Evolutionary conservation across 2,888 invertebrate species (phyloP).

Genomic region (Drosophila affinis): DNA sequence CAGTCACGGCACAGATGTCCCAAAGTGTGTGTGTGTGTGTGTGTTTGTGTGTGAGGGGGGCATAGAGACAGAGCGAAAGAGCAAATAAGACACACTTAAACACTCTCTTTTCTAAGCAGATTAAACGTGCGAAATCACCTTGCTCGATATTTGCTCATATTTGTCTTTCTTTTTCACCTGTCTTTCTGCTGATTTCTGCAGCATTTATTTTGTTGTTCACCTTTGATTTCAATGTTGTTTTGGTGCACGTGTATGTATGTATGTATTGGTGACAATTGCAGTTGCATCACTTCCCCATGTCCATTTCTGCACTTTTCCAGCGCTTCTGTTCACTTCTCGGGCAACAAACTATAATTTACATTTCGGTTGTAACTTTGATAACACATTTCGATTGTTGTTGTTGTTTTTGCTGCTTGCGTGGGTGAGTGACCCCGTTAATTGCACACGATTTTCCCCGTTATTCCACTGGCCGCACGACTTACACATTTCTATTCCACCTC

Average conservation of each 20-base stretch:
- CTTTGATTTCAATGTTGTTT: conserved; percentile 30
- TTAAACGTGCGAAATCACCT: conserved; percentile 60
- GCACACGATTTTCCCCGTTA: conserved; percentile 56
- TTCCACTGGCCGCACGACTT: conserved; percentile 24
- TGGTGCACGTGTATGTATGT: conserved; percentile 12
- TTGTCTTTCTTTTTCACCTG: conserved; percentile 24
- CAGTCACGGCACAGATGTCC: conserved; percentile 41
- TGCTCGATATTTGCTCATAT: conserved; percentile 40
- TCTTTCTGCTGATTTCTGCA: conserved; percentile 42
- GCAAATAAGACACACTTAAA: conserved; percentile 26
- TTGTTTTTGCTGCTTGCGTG: conserved; percentile 31
- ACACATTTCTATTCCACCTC: conserved; percentile 12
- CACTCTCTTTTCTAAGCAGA: conserved; percentile 50
- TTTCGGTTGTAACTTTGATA: conserved; percentile 11
- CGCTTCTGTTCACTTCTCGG: not conserved
- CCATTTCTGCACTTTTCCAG: conserved; percentile 28
- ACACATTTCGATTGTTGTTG: conserved; percentile 16
- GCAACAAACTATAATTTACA: conserved; percentile 27
- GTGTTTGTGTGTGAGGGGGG: not conserved
- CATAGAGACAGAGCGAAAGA: not conserved
- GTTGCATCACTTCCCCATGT: conserved; percentile 56
- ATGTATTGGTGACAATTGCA: conserved; percentile 48
- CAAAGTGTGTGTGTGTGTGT: not conserved
- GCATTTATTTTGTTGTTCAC: conserved; percentile 36
- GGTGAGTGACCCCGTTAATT: conserved; percentile 68